Percentiles rank a stretch among this genome's conserved stretches.
phyloP scores from a whole-genome alignment of 2,888 invertebrate genomes.

The Lithosia quadra region DNA sequence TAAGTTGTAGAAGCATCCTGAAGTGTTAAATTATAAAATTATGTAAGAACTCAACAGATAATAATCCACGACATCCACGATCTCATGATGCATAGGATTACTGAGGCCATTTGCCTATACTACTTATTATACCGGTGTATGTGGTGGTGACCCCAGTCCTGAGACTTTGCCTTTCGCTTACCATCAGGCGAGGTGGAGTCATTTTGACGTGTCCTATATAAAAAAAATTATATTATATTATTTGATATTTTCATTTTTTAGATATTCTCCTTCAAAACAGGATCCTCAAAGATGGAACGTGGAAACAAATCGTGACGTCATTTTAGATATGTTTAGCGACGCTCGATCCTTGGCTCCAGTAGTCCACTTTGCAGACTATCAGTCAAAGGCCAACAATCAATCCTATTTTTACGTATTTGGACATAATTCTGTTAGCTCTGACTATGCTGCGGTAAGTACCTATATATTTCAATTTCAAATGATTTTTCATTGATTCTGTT shows the following conservation, averaged over 20 bases:
- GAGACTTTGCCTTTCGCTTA: no score
- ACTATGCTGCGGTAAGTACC: slow-evolving; percentile 91
- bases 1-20: slow-evolving; percentile 64
- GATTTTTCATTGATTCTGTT: no score
- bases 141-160: no score
- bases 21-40: neutral
- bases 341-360: slow-evolving; percentile 94
- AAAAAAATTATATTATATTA: no score
- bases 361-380: slow-evolving; percentile 91
- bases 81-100: no score
- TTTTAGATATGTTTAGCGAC: slow-evolving; percentile 96
- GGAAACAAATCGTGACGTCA: slow-evolving; percentile 90
- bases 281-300: slow-evolving; percentile 86
- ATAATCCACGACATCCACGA: no score
- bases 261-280: slow-evolving; percentile 86
- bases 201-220: no score
- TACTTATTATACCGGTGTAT: no score
- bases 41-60: no score
- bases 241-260: slow-evolving; percentile 49
- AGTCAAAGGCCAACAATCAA: slow-evolving; percentile 91
- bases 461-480: no score
- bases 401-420: slow-evolving; percentile 96
- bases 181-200: no score
- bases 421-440: slow-evolving; percentile 93
- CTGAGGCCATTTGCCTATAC: no score